A percentile compares a stretch with the other conserved stretches of the same genome.
Evolutionary conservation across 1,140 invertebrate species (phyloP).

Genomic region (Lordiphosa collinella): DNA sequence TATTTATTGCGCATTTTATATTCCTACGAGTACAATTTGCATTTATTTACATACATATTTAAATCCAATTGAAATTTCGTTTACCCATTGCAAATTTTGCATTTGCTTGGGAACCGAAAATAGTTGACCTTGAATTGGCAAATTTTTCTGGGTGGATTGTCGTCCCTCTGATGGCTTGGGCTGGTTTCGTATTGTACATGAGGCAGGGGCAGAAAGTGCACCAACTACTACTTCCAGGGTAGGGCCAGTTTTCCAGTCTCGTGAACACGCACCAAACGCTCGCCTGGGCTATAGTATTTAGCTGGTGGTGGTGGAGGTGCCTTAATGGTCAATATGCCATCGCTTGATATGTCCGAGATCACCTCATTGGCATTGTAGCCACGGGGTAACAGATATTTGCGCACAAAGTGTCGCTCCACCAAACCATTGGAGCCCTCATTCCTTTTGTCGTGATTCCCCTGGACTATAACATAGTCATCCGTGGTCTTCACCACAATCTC

Average conservation of each 20-base stretch:
- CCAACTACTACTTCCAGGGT: constrained; percentile 65
- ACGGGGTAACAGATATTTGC: constrained; percentile 83
- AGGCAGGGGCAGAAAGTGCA: neutral
- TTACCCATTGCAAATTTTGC: constrained; percentile 27
- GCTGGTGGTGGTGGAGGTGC: constrained; percentile 82
- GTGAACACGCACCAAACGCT: constrained; percentile 60
- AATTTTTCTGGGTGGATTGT: constrained; percentile 3
- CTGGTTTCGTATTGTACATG: neutral
- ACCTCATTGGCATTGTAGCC: constrained; percentile 85
- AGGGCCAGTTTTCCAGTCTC: constrained; percentile 69
- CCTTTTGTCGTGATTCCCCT: constrained; percentile 91
- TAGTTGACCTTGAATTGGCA: constrained; percentile 63
- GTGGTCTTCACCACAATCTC: constrained; percentile 93
- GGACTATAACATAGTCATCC: constrained; percentile 88
- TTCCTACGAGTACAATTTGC: constrained; percentile 26
- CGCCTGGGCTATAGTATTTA: constrained; percentile 59
- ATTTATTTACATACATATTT: constrained; percentile 23
- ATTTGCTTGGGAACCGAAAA: constrained; percentile 38
- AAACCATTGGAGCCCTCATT: constrained; percentile 87
- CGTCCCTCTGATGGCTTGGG: neutral
- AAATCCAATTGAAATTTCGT: constrained; percentile 47
- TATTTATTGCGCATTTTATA: constrained; percentile 69
- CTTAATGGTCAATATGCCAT: constrained; percentile 87
- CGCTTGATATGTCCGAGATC: constrained; percentile 86
- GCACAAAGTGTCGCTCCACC: constrained; percentile 87